phyloP scores from a whole-genome alignment of 2,113 vertebrate genomes.

The Morphnarchus princeps region DNA sequence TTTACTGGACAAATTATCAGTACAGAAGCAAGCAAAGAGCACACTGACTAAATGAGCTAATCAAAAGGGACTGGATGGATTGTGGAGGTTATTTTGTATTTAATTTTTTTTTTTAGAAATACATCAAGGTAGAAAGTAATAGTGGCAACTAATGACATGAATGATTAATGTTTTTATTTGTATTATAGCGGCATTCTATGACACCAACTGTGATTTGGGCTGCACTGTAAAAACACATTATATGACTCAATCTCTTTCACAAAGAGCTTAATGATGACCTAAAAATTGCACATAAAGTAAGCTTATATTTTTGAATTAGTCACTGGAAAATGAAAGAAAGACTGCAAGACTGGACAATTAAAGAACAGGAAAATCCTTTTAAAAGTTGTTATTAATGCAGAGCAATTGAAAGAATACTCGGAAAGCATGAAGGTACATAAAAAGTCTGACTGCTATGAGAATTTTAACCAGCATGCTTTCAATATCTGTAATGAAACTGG shows the following conservation, averaged over 20 bases:
- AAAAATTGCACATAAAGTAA: constrained; percentile 39
- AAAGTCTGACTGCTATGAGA: background rate
- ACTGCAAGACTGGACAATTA: background rate
- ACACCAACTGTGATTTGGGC: constrained; percentile 38
- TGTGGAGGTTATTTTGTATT: background rate
- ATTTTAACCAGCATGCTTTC: constrained; percentile 12
- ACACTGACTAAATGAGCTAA: background rate
- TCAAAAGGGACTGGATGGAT: background rate
- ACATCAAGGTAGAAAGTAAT: constrained; percentile 17
- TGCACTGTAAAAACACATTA: constrained; percentile 29
- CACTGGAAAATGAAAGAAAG: constrained; percentile 37
- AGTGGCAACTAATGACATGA: constrained; percentile 25
- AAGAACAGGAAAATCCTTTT: constrained; percentile 39
- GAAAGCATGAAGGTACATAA: background rate
- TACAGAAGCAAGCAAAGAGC: background rate
- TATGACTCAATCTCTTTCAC: constrained; percentile 44
- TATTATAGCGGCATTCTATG: constrained; percentile 5
- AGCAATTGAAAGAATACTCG: background rate
- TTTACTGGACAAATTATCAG: background rate
- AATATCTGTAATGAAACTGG: background rate
- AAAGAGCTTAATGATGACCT: constrained; percentile 54
- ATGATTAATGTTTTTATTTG: constrained; percentile 54
- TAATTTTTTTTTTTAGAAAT: background rate
- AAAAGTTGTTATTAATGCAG: constrained; percentile 22
- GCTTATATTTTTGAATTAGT: constrained; percentile 59